Conservation (phyloP, 2,888 invertebrate genomes). For the Eristalis intricaria region DNA sequence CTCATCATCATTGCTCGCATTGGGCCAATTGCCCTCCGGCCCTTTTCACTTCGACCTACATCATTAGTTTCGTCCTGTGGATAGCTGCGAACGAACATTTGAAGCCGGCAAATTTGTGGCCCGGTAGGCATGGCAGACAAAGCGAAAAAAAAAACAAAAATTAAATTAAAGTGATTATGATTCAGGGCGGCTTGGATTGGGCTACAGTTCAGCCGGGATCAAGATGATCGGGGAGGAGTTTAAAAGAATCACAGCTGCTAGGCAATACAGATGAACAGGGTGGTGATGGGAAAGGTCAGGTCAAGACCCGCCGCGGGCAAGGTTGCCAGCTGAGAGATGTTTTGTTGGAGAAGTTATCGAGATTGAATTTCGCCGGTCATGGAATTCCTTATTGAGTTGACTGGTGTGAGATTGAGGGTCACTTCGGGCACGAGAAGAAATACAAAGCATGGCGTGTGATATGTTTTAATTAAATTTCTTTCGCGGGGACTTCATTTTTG, state of each 20-base stretch:
- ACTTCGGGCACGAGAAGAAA: no score
- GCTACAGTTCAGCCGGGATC: not conserved
- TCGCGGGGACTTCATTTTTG: no score
- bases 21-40: constrained; percentile 16
- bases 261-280: not conserved
- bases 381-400: no score
- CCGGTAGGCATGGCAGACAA: not conserved
- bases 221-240: not conserved
- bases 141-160: not conserved
- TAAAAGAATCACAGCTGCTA: not conserved
- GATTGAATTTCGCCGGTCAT: no score
- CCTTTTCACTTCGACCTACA: constrained; percentile 44
- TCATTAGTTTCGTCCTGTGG: constrained; percentile 31
- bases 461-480: no score
- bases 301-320: not conserved
- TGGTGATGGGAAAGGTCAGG: not conserved
- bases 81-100: not conserved
- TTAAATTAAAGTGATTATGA: not conserved
- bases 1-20: constrained; percentile 41
- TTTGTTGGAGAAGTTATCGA: no score
- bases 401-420: no score
- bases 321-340: not conserved
- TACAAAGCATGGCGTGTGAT: no score
- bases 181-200: not conserved
- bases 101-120: not conserved